Base-by-base conservation (phyloP, 2,888 invertebrate species). In the Andrena marginata region DNA sequence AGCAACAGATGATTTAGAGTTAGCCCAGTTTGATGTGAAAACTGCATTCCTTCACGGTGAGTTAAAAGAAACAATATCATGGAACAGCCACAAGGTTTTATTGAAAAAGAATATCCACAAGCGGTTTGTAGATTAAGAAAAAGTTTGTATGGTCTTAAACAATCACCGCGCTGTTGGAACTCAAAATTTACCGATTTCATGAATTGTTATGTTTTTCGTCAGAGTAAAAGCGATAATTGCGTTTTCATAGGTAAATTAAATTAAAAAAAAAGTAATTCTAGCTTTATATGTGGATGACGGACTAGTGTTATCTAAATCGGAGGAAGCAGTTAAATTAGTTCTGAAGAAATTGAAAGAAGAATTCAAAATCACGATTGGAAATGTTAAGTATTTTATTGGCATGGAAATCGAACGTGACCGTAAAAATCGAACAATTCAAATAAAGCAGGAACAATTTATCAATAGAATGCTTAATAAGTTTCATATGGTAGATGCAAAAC, bases 231-330 rank as follows among this genome's bases (percentile, higher is more conserved):
- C 42, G 68, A 76, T 2, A 16, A 63, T 16, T 76, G 75, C 29
- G 75, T 76, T 2, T 69, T 76, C 51, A 7, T 63, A 4, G 63
- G 69, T 13, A 42, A 16, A 0, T 23, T 69, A 10, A 35, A 54
- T 5, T 2, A n/a, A 1, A 0, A 10, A 0, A 16, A n/a, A 6
- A 0, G 62, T 69, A 1, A 31, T n/a, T 20, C 2, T 69, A 29
- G 26, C 69, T 0, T 48, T 80, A 8, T 76, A 75, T 4, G 76
- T 76, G 0, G 76, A 76, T 29, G 75, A 80, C 6, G 76, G 67
- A 0, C 16, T 80, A 16, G 6, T 13, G 54, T 72, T 16, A 8
- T 20, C 2, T 59, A 48, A 54, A n/a, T 16, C 35, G 54, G 2
- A 6, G 4, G 0, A 13, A 2, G 62, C 33, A 1, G 51, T 72